Evolutionary conservation across 2,888 invertebrate species (phyloP), one percentile per base, ranked within the genome.

Genomic region (Drosophila robusta): DNA sequence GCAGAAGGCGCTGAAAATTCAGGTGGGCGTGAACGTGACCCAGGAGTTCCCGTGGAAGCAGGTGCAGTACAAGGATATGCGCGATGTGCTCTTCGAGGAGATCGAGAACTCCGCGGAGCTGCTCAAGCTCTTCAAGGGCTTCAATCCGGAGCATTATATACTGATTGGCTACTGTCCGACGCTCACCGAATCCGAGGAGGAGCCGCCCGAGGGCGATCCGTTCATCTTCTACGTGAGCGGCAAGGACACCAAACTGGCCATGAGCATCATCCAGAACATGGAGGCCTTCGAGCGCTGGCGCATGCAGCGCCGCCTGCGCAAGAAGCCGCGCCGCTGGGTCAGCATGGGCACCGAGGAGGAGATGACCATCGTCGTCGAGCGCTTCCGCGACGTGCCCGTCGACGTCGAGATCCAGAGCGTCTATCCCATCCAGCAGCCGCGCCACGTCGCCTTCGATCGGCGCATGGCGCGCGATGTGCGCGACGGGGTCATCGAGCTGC

Each of bases 41-140:
- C 94, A 95, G 16, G 96, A 96, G 89, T 94, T 94, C 82, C 96
- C 96, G 0, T 96, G 96, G 96, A 95, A 95, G 68, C 93, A 93
- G 66, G 92, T 96, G 0, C 92, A 92, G 18, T 96, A 94, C 90
- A 93, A 94, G 34, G 92, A 93, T 45, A 92, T 96, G 1, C 92
- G 94, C 51, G 95, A 96, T 78, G 93, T 93, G 55, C 93, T 96
- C 4, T 88, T 91, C 24, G 90, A 91, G 32, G 85, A 94, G 69
- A 70, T 92, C 1, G 93, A 93, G 0, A 93, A 94, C 61, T 92
- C 93, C 32, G 92, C 90, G 22, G 75, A 90, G 3, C 61, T 94
- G 6, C 91, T 90, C 64, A 90, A 92, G 14, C 86, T 92, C 16
- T 87, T 94, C 52, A 91, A 92, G 60, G 91, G 87, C 0, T 90